Base-by-base conservation (phyloP, 2,797 vertebrate species). In the Pampus argenteus region DNA sequence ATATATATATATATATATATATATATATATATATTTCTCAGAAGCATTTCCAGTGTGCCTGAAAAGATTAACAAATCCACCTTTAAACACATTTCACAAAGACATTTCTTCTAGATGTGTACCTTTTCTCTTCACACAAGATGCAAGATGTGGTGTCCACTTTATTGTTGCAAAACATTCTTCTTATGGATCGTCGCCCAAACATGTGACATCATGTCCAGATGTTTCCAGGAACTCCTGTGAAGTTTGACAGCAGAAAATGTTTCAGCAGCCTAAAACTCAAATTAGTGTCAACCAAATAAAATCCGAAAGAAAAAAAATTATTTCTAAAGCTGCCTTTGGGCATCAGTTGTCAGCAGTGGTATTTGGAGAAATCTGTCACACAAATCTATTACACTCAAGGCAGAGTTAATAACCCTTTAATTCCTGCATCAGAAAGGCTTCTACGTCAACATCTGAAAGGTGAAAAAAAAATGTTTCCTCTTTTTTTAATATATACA, bases 1-100 rank as follows among this genome's bases (percentile, higher is more conserved):
- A 55, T 64, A 4, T 5, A 63, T 55, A 50, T 18, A 17, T 17
- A 63, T 40, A 55, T 64, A 4, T 5, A 63, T 55, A 50, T 18
- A 17, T 17, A 63, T 40, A 55, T 64, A 4, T 5, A 63, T 55
- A 50, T 18, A 17, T 17, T n/a, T n/a, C n/a, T n/a, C n/a, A n/a
- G n/a, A n/a, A 52, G 25, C 25, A 26, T 10, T 64, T 10, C 9
- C 34, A 57, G 34, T 9, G 34, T 57, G 44, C 10, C 40, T 31
- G 14, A 56, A 18, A 51, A 34, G 15, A 1, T 54, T 31, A 58
- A 48, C 62, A 60, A 23, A 44, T 49, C 49, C 23, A 23, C 28
- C 55, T 55, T 71, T 45, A 17, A 68, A 52, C 29, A 38, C 22
- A 42, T 1, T 7, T 31, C 14, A 23, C n/a, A 29, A 6, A 29